Evolutionary conservation across 2,113 vertebrate genomes (phyloP), one percentile per base, ranked within the genome.

Genomic region (Anolis carolinensis): DNA sequence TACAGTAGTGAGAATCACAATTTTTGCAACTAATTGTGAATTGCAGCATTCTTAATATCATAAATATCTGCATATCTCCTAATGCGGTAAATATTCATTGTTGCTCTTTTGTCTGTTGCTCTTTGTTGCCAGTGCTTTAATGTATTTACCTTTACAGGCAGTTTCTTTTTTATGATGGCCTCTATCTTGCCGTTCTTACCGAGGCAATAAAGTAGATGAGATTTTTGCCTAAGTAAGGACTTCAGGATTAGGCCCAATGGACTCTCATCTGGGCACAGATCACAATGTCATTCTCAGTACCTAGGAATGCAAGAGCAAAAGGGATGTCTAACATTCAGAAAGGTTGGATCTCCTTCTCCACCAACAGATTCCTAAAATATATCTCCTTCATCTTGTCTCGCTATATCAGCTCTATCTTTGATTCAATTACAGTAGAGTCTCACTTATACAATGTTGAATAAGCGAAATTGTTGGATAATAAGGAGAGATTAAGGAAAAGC

Each of bases 1-100:
- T 98, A 96, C n/a, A n/a, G 81, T 90, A 89, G 48, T 30, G 32
- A 7, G 1, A 44, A 5, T 85, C 87, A 84, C 30, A 9, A 18
- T 70, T 79, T 36, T 70, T 59, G 34, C 75, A 59, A 74, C 50
- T 67, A 59, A 68, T 27, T 65, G 32, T 83, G 55, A 90, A 48
- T 39, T 93, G 36, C 48, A 70, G 4, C 25, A 7, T 36, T 68
- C 14, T 21, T 75, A 89, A 84, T 87, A 83, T 48, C 34, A 65
- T 10, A 39, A 80, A 55, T 5, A 1, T 6, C 6, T 2, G 44
- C 16, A 20, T 84, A 9, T 72, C 73, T 79, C 21, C 36, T 48
- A 52, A 80, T 34, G 10, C 48, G 52, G 9, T 34, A 82, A 59
- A 82, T 82, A 71, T 36, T 5, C 21, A 70, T 2, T 9, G 39